These are phyloP conservation scores for Daubentonia madagascariensis DNA, from an alignment of 2,113 vertebrate genomes.

Conservation along the genomic window DNA sequence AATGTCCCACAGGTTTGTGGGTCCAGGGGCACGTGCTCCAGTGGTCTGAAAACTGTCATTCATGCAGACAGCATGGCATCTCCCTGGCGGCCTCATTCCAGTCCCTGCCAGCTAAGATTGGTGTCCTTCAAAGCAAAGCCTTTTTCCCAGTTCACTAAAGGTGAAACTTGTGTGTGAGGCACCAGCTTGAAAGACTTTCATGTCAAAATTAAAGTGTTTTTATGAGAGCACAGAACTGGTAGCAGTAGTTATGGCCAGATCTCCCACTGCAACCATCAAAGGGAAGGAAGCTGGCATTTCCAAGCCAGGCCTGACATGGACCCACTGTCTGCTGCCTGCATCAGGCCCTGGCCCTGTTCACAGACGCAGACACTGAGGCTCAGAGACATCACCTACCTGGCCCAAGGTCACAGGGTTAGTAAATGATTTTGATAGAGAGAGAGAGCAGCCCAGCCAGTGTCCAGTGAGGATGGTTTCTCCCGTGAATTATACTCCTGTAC, in stretches of 20 bases:
- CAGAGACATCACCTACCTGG: not conserved
- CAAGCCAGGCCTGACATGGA: not conserved
- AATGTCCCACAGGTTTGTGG: not conserved
- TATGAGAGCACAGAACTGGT: not conserved
- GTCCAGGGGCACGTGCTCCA: not conserved
- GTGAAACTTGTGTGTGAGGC: not conserved
- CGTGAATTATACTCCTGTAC: not conserved
- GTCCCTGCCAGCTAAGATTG: not conserved
- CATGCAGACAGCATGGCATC: not conserved
- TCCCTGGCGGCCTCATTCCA: not conserved
- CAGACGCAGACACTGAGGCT: not conserved
- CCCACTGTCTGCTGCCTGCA: not conserved
- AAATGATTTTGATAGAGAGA: not conserved
- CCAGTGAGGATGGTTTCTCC: not conserved
- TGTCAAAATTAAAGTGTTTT: not conserved
- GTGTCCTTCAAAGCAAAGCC: not conserved
- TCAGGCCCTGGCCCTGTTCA: not conserved
- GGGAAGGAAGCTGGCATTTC: not conserved
- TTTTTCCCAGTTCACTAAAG: not conserved
- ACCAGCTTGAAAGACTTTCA: not conserved
- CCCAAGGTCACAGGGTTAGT: not conserved
- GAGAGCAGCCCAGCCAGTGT: not conserved
- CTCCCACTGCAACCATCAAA: accelerated
- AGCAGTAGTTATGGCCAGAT: not conserved
- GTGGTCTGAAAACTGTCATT: not conserved